These are phyloP conservation scores for Steatornis caripensis DNA, from an alignment of 2,113 vertebrate species.

Conservation along the genomic window DNA sequence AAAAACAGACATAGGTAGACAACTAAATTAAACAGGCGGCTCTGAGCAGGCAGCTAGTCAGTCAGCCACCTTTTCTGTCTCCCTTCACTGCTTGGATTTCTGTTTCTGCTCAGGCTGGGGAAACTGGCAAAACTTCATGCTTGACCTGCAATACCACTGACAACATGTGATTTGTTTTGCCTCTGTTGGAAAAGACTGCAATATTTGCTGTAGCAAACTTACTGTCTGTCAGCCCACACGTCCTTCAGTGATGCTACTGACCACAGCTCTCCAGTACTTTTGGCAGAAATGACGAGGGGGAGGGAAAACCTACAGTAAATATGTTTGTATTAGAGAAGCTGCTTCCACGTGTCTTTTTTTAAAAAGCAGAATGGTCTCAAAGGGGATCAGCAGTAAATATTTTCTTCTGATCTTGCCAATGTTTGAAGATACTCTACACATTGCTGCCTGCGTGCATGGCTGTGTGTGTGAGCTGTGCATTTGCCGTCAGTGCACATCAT, in stretches of 20 bases:
- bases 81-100: neutral
- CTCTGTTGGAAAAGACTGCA: neutral
- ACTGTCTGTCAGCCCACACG: neutral
- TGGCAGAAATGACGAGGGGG: neutral
- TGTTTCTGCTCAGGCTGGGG: neutral
- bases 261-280: neutral
- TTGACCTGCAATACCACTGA: slow-evolving; percentile 35
- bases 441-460: neutral
- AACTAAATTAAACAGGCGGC: neutral
- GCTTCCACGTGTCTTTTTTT: neutral
- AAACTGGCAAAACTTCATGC: slow-evolving; percentile 12
- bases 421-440: neutral
- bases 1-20: neutral
- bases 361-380: neutral
- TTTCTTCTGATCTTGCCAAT: neutral
- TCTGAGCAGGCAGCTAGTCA: neutral
- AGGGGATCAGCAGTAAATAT: neutral
- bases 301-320: neutral
- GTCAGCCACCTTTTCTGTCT: neutral
- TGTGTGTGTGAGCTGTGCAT: accelerated
- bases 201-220: neutral
- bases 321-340: neutral
- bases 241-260: neutral
- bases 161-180: slow-evolving; percentile 10
- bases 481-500: neutral